Evolutionary conservation across 2,888 invertebrate genomes (phyloP), one percentile per base, ranked within the genome.

Genomic region (Ametastegia equiseti): DNA sequence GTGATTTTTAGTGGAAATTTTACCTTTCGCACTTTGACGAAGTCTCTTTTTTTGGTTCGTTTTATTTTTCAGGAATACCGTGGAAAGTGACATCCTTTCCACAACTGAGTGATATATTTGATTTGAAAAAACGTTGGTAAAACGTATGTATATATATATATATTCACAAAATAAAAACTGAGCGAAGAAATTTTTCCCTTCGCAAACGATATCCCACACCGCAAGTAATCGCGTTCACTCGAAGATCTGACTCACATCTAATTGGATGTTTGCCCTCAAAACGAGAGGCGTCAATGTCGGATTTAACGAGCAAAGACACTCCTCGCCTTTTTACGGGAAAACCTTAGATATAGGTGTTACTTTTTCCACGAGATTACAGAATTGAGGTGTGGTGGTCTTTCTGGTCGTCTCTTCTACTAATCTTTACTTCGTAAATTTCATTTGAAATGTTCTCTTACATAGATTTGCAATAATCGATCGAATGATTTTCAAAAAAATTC

Each of bases 181-280:
- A n/a, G n/a, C n/a, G 15, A 15, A n/a, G n/a, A 30, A 5, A 63
- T 30, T 67, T 42, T 23, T 67, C 2, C 67, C 13, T 42, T 19
- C 13, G 5, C 9, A 19, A 42, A 67, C 67, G n/a, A 19, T 11
- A 67, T 39, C 19, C 67, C n/a, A 42, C 23, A n/a, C n/a, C n/a
- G 19, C 23, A 67, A n/a, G 15, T 33, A 67, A 42, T 39, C 19
- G 3, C 67, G 19, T 42, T 67, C 15, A 42, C 42, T 39, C 23
- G 19, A 67, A 36, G 39, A 23, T 67, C 63, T 15, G 9, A 19
- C 23, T 67, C 42, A 30, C 9, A 67, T 67, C 67, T 67, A 67
- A 67, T 67, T 67, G 67, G 42, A 67, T 67, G 67, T 67, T 67
- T 67, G 42, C 67, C 67, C 67, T 39, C 36, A 67, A 42, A 67